These are phyloP conservation scores for Fopius arisanus DNA, from an alignment of 1,140 invertebrate genomes.

Conservation along the genomic window DNA sequence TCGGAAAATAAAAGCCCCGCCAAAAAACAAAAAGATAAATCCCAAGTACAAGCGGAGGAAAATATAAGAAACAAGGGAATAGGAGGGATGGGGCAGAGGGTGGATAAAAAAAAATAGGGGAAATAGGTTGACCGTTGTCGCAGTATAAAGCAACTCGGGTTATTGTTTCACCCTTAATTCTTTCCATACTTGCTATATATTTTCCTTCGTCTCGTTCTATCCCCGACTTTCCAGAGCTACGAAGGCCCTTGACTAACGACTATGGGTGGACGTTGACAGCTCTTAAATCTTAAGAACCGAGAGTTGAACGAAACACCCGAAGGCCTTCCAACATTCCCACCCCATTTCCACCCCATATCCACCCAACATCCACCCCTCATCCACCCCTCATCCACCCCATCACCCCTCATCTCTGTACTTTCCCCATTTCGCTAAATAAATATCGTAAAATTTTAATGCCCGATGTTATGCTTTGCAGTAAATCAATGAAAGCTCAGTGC, in stretches of 20 bases:
- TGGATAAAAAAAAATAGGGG: neutral
- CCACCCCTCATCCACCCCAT: neutral
- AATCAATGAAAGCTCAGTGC: neutral
- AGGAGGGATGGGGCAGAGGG: too few species aligned
- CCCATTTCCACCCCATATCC: neutral
- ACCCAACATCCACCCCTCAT: neutral
- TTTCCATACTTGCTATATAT: conserved; percentile 4
- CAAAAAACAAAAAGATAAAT: neutral
- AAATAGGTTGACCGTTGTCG: conserved; percentile 3
- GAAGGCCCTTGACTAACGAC: neutral
- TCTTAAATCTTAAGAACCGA: conserved; percentile 14
- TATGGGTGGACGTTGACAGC: conserved; percentile 2
- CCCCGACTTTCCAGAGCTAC: neutral
- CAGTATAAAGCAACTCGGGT: neutral
- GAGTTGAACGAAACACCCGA: conserved; percentile 7
- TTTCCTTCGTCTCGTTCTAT: neutral
- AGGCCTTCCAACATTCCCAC: neutral
- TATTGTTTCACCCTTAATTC: conserved; percentile 18
- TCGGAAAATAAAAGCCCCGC: neutral
- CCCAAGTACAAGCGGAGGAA: neutral
- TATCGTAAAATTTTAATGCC: conserved; percentile 19
- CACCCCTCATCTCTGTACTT: neutral
- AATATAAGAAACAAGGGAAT: neutral
- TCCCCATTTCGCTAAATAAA: conserved; percentile 20
- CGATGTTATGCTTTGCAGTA: conserved; percentile 9